phyloP scores from a whole-genome alignment of 2,113 vertebrate genomes.

The Dasyurus viverrinus region DNA sequence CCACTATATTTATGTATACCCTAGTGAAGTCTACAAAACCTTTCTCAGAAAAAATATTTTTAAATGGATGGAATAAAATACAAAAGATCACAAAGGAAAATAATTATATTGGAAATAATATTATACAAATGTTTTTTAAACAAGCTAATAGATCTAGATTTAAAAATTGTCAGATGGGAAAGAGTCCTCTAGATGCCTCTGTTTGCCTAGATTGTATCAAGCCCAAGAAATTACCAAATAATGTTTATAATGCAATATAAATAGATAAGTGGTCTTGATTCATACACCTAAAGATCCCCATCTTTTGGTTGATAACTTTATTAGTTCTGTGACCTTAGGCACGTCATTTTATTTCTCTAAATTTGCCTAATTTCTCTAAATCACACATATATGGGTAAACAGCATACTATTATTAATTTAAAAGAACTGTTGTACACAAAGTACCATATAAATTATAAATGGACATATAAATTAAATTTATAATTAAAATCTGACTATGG shows the following conservation, averaged over 20 bases:
- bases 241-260: background rate
- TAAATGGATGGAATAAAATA: background rate
- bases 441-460: background rate
- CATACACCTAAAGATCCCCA: background rate
- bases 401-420: background rate
- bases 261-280: background rate
- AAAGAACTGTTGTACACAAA: background rate
- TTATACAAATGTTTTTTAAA: background rate
- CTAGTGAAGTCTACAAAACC: background rate
- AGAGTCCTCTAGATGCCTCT: background rate
- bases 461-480: background rate
- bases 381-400: background rate
- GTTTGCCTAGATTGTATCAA: background rate
- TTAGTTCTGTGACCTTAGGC: background rate
- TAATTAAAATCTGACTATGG: background rate
- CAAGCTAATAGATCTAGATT: background rate
- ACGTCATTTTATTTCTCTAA: background rate
- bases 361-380: background rate
- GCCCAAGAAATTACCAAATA: background rate
- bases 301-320: background rate
- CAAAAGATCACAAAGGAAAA: background rate
- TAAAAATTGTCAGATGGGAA: background rate
- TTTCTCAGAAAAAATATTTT: background rate
- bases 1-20: background rate
- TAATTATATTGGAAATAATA: background rate